These are phyloP conservation scores for Bergia puertoricense DNA, from an alignment of 92 coral and sea anemone species.

Conservation along the genomic window DNA sequence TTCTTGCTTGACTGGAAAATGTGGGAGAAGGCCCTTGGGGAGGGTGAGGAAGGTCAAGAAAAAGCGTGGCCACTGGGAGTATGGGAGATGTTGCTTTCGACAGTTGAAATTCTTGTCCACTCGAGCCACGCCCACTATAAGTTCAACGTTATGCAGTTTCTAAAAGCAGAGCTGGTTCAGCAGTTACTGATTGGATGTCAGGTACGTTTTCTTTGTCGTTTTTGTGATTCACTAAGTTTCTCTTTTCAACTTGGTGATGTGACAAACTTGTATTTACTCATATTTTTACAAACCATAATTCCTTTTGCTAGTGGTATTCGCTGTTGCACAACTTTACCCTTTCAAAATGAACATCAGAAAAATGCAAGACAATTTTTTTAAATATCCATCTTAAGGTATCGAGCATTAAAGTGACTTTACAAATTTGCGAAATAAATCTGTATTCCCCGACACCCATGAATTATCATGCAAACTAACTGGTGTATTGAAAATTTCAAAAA, in stretches of 20 bases:
- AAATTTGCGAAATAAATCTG: too few relatives aligned
- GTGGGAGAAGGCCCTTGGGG: conserved; percentile 75
- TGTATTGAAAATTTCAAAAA: too few relatives aligned
- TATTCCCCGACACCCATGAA: too few relatives aligned
- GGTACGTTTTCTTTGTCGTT: conserved; percentile 46
- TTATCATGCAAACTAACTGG: too few relatives aligned
- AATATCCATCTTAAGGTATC: too few relatives aligned
- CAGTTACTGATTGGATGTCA: conserved; percentile 96
- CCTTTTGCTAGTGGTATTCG: too few relatives aligned
- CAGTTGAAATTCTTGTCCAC: conserved; percentile 89
- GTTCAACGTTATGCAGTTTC: conserved; percentile 91
- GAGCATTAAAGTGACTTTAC: too few relatives aligned
- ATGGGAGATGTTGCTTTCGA: conserved; percentile 88
- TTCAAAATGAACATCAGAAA: too few relatives aligned
- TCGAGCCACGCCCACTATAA: conserved; percentile 83
- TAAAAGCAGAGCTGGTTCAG: conserved; percentile 88
- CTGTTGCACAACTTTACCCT: too few relatives aligned
- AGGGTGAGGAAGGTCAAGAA: neutral
- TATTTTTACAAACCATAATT: too few relatives aligned
- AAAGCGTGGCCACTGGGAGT: conserved; percentile 61
- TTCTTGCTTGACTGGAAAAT: conserved; percentile 92
- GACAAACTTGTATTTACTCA: neutral
- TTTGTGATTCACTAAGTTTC: neutral
- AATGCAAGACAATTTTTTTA: too few relatives aligned
- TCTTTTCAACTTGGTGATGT: neutral